Percentiles rank a stretch among this genome's conserved stretches.
Conservation (phyloP, 2,797 vertebrate species). For the Pangasius larnaudii region DNA sequence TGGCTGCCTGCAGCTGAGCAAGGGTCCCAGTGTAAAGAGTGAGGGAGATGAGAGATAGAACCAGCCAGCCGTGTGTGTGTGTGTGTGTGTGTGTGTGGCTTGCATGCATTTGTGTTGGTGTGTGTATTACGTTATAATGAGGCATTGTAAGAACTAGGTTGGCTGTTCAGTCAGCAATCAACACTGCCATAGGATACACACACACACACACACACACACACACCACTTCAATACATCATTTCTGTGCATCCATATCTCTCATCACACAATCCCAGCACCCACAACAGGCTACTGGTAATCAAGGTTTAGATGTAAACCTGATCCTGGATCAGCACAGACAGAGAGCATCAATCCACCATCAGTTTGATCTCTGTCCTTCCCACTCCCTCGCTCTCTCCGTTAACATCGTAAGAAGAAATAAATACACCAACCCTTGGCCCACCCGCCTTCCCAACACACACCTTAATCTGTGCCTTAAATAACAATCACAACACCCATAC, state of each 20-base stretch:
- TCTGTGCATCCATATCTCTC: constrained; percentile 12
- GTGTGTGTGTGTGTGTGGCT: constrained; percentile 24
- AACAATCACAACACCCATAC: constrained; percentile 53
- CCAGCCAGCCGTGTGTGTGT: constrained; percentile 22
- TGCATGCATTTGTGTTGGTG: constrained; percentile 14
- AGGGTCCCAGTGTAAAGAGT: constrained; percentile 73
- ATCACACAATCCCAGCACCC: constrained; percentile 31
- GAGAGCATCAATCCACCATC: not conserved
- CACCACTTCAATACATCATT: constrained; percentile 63
- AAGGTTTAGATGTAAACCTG: not conserved
- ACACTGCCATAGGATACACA: constrained; percentile 1
- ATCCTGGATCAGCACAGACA: constrained; percentile 26
- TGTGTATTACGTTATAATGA: not conserved
- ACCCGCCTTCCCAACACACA: constrained; percentile 27
- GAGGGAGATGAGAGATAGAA: constrained; percentile 54
- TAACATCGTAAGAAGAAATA: constrained; percentile 38
- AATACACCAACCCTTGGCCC: constrained; percentile 49
- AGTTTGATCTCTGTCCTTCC: not conserved
- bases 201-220: constrained; percentile 39
- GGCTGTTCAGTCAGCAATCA: constrained; percentile 17
- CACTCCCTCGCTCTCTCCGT: constrained; percentile 18
- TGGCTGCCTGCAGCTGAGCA: constrained; percentile 90
- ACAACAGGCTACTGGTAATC: not conserved
- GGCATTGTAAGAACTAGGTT: not conserved
- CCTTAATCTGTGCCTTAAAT: constrained; percentile 40